A percentile compares a stretch with the other conserved stretches of the same genome.
These are phyloP conservation scores for Ridgeia piscesae DNA, from an alignment of 1,140 invertebrate genomes.

Conservation along the genomic window DNA sequence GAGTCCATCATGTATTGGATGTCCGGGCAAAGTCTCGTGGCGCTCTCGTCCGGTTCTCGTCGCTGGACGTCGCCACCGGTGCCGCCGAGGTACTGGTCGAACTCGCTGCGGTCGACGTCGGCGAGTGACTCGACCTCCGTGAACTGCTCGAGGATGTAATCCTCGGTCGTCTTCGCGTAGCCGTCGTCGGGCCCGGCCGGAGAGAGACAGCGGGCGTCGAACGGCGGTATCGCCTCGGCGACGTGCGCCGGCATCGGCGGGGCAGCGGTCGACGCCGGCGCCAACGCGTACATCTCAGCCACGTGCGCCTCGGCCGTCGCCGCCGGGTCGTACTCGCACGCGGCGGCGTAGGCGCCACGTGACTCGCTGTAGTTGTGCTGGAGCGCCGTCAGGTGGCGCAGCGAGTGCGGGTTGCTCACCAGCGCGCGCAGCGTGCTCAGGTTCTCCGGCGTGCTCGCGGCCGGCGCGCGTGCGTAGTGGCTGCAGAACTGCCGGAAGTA, in stretches of 20 bases:
- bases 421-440: slow-evolving; percentile 32
- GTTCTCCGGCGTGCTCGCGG: slow-evolving; percentile 25
- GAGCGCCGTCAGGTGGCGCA: not conserved
- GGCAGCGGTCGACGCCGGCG: not conserved
- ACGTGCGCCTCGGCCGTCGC: not conserved
- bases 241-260: not conserved
- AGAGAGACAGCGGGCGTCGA: not conserved
- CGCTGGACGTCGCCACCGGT: slow-evolving; percentile 10
- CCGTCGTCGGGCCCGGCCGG: not conserved
- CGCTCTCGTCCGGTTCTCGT: not conserved
- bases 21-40: not conserved
- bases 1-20: not conserved
- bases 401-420: slow-evolving; percentile 28
- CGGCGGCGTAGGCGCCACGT: not conserved
- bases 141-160: slow-evolving; percentile 26
- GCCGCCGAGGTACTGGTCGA: slow-evolving; percentile 33
- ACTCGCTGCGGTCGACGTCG: slow-evolving; percentile 35
- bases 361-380: not conserved
- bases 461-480: slow-evolving; percentile 25
- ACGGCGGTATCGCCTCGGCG: not conserved
- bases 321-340: slow-evolving; percentile 4
- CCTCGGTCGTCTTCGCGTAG: not conserved
- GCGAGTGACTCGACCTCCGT: slow-evolving; percentile 28
- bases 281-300: not conserved
- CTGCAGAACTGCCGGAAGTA: slow-evolving; percentile 15